phyloP scores from a whole-genome alignment of 2,113 vertebrate species.

The Podarcis cretensis region DNA sequence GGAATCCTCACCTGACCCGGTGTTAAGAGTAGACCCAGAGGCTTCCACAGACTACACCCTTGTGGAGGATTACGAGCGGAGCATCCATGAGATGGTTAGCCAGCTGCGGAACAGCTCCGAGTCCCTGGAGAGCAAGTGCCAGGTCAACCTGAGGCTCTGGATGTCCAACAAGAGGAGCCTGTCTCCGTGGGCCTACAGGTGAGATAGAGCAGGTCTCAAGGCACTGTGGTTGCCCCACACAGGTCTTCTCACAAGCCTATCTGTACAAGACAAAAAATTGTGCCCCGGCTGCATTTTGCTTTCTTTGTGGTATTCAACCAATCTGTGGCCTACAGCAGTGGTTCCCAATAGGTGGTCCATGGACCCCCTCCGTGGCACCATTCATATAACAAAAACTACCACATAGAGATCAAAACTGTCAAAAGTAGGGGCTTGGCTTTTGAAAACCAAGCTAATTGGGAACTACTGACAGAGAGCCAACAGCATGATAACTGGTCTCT shows the following conservation, averaged over 20 bases:
- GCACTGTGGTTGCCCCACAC: not conserved
- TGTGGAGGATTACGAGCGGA: constrained; percentile 82
- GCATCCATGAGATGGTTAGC: constrained; percentile 83
- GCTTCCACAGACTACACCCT: constrained; percentile 62
- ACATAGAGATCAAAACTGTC: no score
- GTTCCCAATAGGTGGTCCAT: no score
- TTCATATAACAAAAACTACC: no score
- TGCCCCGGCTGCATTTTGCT: not conserved
- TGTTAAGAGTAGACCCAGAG: constrained; percentile 56
- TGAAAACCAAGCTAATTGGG: no score
- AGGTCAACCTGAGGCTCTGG: constrained; percentile 86
- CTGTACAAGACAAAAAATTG: not conserved
- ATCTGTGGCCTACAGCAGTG: no score
- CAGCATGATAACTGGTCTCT: not conserved
- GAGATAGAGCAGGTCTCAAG: constrained; percentile 10
- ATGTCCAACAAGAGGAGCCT: constrained; percentile 84
- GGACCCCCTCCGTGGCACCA: no score
- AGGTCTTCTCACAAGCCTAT: not conserved
- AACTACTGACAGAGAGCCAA: not conserved
- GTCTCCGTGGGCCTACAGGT: constrained; percentile 89
- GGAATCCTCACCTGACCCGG: constrained; percentile 59
- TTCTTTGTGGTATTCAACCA: not conserved
- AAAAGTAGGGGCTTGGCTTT: no score
- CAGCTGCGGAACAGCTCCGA: constrained; percentile 83
- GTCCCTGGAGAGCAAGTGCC: constrained; percentile 75